These are phyloP conservation scores for Athrips mouffetella DNA, from an alignment of 2,888 invertebrate genomes.

Conservation along the genomic window DNA sequence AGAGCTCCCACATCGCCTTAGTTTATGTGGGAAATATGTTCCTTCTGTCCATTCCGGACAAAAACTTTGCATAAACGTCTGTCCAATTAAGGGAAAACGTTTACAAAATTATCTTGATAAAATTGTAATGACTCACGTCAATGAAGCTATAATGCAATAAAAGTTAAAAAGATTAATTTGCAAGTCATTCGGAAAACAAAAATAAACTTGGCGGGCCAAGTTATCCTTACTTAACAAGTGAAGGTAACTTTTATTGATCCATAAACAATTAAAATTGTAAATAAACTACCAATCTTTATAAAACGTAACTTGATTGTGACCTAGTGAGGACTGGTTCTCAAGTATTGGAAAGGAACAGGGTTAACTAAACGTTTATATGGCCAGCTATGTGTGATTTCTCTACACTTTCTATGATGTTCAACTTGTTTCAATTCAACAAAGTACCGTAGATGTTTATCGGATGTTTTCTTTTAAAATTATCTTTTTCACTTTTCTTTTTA, in stretches of 20 bases:
- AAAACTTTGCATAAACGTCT: no score
- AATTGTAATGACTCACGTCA: no score
- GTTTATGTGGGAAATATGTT: no score
- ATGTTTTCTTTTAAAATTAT: no score
- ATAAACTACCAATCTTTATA: slow-evolving; percentile 6
- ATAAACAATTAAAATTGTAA: slow-evolving; percentile 4
- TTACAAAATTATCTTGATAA: no score
- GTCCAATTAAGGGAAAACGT: no score
- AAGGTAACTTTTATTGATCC: not conserved
- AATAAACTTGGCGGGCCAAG: not conserved
- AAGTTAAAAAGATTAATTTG: not conserved
- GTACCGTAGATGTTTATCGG: not conserved
- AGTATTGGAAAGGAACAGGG: slow-evolving; percentile 13
- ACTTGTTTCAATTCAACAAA: slow-evolving; percentile 1
- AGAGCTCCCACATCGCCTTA: no score
- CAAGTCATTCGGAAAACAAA: not conserved
- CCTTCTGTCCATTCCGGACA: no score
- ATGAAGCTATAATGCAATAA: not conserved
- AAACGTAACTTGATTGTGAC: slow-evolving; percentile 12
- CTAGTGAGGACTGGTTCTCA: slow-evolving; percentile 16
- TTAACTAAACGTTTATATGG: slow-evolving; percentile 13
- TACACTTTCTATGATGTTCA: slow-evolving; percentile 14
- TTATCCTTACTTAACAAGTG: not conserved
- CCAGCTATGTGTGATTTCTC: slow-evolving; percentile 12
- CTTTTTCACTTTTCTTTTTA: no score